Percentiles rank a stretch among this genome's conserved stretches.
These are phyloP conservation scores for Acleris laterana DNA, from an alignment of 2,888 invertebrate species.

Conservation along the genomic window DNA sequence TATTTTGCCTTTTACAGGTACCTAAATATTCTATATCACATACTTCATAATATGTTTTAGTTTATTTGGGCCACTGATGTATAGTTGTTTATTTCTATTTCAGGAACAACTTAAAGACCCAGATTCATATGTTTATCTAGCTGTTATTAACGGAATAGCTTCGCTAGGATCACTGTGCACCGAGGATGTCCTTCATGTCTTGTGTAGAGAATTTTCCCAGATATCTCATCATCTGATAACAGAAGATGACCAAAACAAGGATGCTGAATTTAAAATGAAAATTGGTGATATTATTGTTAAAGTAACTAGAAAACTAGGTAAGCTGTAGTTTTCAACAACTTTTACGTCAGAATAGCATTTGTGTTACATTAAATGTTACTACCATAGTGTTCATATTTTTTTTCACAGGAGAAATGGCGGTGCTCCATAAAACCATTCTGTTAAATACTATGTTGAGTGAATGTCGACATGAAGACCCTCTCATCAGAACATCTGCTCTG, in stretches of 20 bases:
- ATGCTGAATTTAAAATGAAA: constrained; percentile 88
- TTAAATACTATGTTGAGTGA: constrained; percentile 89
- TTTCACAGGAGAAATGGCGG: constrained; percentile 87
- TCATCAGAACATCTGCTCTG: constrained; percentile 91
- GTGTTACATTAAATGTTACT: background rate
- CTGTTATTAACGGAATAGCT: constrained; percentile 90
- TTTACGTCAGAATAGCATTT: background rate
- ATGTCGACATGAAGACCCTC: constrained; percentile 87
- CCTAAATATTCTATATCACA: constrained; percentile 49
- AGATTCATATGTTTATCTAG: constrained; percentile 93
- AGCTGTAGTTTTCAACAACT: constrained; percentile 43
- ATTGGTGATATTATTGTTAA: constrained; percentile 92
- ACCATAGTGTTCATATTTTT: constrained; percentile 44
- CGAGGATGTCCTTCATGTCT: constrained; percentile 86
- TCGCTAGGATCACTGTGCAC: constrained; percentile 87
- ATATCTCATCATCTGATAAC: constrained; percentile 50
- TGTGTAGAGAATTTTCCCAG: constrained; percentile 87
- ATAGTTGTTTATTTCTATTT: constrained; percentile 46
- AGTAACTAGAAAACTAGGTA: constrained; percentile 88
- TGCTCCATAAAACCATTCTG: constrained; percentile 87
- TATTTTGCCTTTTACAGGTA: constrained; percentile 90
- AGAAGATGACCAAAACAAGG: constrained; percentile 67
- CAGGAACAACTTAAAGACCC: constrained; percentile 89
- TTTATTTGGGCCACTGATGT: background rate
- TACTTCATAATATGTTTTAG: no score